Conservation (phyloP, 1,140 invertebrate species). For the Drosophila pruinosa region DNA sequence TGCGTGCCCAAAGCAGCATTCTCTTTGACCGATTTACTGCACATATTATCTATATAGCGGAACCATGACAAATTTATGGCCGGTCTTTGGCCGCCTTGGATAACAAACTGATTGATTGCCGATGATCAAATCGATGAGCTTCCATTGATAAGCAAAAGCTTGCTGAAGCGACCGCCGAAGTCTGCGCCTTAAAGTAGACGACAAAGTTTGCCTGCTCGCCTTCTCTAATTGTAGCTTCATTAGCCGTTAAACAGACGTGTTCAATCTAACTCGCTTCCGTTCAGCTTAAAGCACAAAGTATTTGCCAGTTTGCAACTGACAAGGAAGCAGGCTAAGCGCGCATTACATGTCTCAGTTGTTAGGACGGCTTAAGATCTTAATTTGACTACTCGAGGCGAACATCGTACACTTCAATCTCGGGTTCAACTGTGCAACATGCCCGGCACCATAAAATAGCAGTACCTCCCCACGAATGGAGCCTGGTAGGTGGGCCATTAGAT, state of each 20-base stretch:
- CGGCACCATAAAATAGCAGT: conserved; percentile 66
- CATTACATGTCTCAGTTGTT: conserved; percentile 34
- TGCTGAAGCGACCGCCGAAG: neutral
- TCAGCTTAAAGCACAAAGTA: neutral
- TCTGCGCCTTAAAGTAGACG: conserved; percentile 39
- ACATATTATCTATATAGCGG: neutral
- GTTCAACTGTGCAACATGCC: conserved; percentile 19
- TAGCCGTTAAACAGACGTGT: conserved; percentile 4
- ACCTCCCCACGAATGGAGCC: conserved; percentile 37
- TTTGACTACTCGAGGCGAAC: conserved; percentile 9
- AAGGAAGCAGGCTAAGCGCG: conserved; percentile 43
- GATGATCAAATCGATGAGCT: conserved; percentile 33
- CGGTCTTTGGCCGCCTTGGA: neutral
- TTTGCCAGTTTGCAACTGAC: conserved; percentile 19
- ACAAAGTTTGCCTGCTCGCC: conserved; percentile 29
- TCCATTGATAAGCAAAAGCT: conserved; percentile 47
- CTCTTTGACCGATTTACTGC: neutral
- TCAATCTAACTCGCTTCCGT: neutral
- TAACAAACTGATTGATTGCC: conserved; percentile 37
- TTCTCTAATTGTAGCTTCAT: conserved; percentile 56
- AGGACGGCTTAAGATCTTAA: conserved; percentile 43
- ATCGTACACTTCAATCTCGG: conserved; percentile 31
- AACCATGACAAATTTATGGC: conserved; percentile 5
- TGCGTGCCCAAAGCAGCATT: neutral
- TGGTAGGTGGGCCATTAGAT: conserved; percentile 45